phyloP scores from a whole-genome alignment of 2,888 invertebrate genomes.

The Drosophila picticornis region DNA sequence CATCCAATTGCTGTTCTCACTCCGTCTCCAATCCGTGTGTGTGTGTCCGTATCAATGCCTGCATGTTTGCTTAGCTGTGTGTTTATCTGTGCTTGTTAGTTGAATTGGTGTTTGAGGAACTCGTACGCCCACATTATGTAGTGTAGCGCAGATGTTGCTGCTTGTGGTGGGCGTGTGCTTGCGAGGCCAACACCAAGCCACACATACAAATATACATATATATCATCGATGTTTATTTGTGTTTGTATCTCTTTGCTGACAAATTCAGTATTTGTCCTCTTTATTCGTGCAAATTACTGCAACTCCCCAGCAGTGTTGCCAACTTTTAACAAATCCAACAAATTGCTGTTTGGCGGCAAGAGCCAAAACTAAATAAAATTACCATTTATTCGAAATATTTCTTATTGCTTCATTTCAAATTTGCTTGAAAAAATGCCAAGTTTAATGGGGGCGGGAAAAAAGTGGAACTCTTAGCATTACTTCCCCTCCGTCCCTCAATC shows the following conservation, averaged over 20 bases:
- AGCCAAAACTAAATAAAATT: not conserved
- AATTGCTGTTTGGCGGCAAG: not conserved
- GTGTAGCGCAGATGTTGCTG: slow-evolving; percentile 63
- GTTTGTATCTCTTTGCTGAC: slow-evolving; percentile 12
- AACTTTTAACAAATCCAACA: not conserved
- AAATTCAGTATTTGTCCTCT: slow-evolving; percentile 17
- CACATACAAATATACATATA: not conserved
- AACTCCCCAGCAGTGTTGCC: slow-evolving; percentile 6
- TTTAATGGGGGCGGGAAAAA: not conserved
- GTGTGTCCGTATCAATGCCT: slow-evolving; percentile 15
- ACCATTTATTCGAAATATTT: not conserved
- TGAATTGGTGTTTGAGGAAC: slow-evolving; percentile 50
- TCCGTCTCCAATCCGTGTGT: not conserved
- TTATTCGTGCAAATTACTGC: slow-evolving; percentile 41
- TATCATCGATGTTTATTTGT: slow-evolving; percentile 17
- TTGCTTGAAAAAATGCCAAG: not conserved
- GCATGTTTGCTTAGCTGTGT: slow-evolving; percentile 44
- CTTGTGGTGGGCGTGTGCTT: slow-evolving; percentile 49
- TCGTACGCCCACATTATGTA: slow-evolving; percentile 65
- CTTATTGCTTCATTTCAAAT: not conserved
- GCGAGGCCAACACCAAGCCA: slow-evolving; percentile 47
- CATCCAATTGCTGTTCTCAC: slow-evolving; percentile 34
- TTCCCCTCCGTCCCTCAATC: not conserved
- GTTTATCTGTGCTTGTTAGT: slow-evolving; percentile 42
- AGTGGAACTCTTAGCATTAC: not conserved